Percentiles rank a stretch among this genome's conserved stretches.
These are phyloP conservation scores for Timema podura DNA, from an alignment of 2,888 invertebrate genomes.

Conservation along the genomic window DNA sequence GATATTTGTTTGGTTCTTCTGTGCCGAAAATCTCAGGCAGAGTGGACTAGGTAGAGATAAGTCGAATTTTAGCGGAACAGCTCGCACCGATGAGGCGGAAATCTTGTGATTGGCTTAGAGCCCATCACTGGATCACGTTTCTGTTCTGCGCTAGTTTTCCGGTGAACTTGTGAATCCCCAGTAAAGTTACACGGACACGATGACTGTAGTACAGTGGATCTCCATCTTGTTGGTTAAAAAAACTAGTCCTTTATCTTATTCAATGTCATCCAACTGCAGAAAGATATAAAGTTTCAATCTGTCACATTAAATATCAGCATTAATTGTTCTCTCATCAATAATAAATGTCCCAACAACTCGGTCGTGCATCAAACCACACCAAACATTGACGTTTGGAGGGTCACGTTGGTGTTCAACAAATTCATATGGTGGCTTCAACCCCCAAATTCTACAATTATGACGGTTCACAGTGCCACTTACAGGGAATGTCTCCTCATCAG, in stretches of 20 bases:
- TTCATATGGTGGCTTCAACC: neutral
- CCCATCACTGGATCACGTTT: no score
- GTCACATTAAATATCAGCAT: neutral
- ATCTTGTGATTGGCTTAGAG: no score
- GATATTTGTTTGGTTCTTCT: no score
- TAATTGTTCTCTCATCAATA: neutral
- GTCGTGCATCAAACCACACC: neutral
- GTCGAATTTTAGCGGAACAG: no score
- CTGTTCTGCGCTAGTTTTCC: no score
- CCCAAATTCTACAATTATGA: conserved; percentile 11
- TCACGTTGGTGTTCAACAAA: neutral
- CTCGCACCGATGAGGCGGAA: no score
- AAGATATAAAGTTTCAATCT: neutral
- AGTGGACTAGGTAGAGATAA: no score
- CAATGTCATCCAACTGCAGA: no score
- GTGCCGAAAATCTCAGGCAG: no score
- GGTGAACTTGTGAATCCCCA: no score
- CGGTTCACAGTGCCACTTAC: neutral
- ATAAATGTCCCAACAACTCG: neutral
- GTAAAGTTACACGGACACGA: no score
- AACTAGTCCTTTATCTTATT: neutral
- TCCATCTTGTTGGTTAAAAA: conserved; percentile 1
- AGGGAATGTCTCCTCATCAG: neutral
- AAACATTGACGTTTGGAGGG: neutral
- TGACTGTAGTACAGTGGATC: neutral